Evolutionary conservation across 2,888 invertebrate species (phyloP).

Genomic region (Hyposoter didymator): DNA sequence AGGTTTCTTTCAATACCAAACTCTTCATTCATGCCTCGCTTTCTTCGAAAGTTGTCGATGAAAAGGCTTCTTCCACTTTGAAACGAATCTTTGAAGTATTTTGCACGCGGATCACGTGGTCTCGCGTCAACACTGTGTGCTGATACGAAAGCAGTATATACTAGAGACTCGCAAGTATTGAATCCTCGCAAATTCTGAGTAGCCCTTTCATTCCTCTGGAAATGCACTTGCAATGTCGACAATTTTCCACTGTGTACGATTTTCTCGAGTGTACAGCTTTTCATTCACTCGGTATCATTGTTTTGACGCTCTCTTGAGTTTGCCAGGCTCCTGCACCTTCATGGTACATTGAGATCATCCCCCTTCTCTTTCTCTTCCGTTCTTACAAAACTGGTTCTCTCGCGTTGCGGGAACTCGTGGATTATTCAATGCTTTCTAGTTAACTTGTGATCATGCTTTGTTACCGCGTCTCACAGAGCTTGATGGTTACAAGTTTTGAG

Average conservation of each 20-base stretch:
- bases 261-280: constrained; percentile 28
- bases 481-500: neutral
- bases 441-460: constrained; percentile 42
- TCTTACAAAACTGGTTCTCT: constrained; percentile 47
- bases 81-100: constrained; percentile 24
- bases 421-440: constrained; percentile 59
- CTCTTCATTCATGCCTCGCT: constrained; percentile 16
- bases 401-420: constrained; percentile 52
- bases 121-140: constrained; percentile 47
- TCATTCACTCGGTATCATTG: constrained; percentile 40
- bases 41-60: constrained; percentile 28
- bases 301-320: constrained; percentile 12
- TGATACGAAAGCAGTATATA: neutral
- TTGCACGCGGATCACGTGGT: constrained; percentile 56
- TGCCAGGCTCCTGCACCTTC: neutral
- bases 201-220: constrained; percentile 38
- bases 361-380: constrained; percentile 3
- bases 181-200: constrained; percentile 30
- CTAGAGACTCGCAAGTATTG: constrained; percentile 11
- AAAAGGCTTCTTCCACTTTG: constrained; percentile 23
- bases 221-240: constrained; percentile 30
- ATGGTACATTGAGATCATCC: constrained; percentile 3
- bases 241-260: constrained; percentile 1
- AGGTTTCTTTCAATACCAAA: constrained; percentile 4
- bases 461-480: constrained; percentile 17